These are phyloP conservation scores for Eristalis intricaria DNA, from an alignment of 2,888 invertebrate genomes.

Conservation along the genomic window DNA sequence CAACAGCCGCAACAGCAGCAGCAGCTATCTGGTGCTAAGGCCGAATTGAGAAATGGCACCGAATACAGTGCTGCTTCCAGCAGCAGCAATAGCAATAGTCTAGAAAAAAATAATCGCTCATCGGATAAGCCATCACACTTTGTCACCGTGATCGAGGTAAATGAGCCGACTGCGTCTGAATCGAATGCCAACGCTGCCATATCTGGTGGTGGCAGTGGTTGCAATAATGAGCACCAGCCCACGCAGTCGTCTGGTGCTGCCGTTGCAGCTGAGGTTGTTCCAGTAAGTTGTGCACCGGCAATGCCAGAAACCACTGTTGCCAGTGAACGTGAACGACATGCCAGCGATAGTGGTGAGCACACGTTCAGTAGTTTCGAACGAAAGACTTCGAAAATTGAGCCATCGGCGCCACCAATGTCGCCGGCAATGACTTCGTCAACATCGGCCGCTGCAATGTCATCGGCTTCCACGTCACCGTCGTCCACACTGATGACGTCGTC, in stretches of 20 bases:
- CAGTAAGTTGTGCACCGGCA: conserved; percentile 68
- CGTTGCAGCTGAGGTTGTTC: conserved; percentile 61
- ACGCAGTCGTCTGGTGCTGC: conserved; percentile 61
- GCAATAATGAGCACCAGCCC: conserved; percentile 36
- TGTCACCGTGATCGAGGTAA: conserved; percentile 94
- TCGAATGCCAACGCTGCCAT: conserved; percentile 38
- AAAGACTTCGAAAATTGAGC: conserved; percentile 75
- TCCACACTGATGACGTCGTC: conserved; percentile 82
- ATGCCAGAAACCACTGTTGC: conserved; percentile 64
- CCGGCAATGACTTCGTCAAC: conserved; percentile 75
- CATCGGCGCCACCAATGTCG: conserved; percentile 80
- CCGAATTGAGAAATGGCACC: conserved; percentile 67
- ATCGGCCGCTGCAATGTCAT: conserved; percentile 67
- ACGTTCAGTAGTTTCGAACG: conserved; percentile 79
- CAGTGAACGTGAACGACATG: conserved; percentile 59
- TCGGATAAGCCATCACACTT: conserved; percentile 83
- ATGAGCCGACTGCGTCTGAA: conserved; percentile 84
- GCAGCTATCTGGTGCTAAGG: conserved; percentile 63
- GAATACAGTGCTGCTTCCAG: conserved; percentile 73
- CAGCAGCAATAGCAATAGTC: conserved; percentile 78
- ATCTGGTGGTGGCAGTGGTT: background rate
- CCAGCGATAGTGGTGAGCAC: conserved; percentile 72
- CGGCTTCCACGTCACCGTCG: conserved; percentile 74
- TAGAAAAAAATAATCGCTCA: conserved; percentile 60
- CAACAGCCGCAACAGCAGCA: conserved; percentile 34